Base-by-base conservation (phyloP, 2,113 vertebrate genomes). In the Alligator mississippiensis region DNA sequence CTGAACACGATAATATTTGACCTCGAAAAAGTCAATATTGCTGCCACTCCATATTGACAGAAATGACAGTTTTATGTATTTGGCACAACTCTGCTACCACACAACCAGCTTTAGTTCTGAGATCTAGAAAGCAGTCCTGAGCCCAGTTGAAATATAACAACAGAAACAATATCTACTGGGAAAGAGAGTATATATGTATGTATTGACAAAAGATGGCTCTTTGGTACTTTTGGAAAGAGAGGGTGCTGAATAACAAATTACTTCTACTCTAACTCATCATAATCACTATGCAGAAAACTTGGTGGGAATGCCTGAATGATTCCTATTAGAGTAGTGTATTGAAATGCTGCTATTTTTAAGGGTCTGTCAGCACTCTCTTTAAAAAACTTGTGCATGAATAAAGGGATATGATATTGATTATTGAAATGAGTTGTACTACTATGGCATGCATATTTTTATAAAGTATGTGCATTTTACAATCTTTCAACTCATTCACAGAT, bases 401-500 rank as follows among this genome's bases (percentile, higher is more conserved):
- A 38, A 13, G 58, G 63, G 60, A 28, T 58, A 60, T 15, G 22
- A 24, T 2, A 66, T 24, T 16, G 80, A 80, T 60, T 76, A 3
- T 30, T 19, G 28, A 63, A 17, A 27, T 30, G 2, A 62, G 27
- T 66, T 4, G 11, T 9, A 38, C 89, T 64, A 34, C n/a, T 6
- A 34, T 21, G 28, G 9, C 2, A 2, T 0, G 5, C 5, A 1
- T 0, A 0, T 4, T 17, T 72, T 24, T 19, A 15, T 1, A 10
- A n/a, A 0, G 30, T 55, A 47, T n/a, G 19, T 2, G 3, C 16
- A 1, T 22, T 55, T 85, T 16, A 24, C 61, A 38, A 47, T 8
- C 47, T 47, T 47, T 47, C 47, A 47, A 47, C 47, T 75, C 54
- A 9, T 47, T 66, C 84, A 22, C 30, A 15, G 1, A 14, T 3